Percentiles rank a stretch among this genome's conserved stretches.
Evolutionary conservation across 2,888 invertebrate genomes (phyloP).

Genomic region (Macaria liturata): DNA sequence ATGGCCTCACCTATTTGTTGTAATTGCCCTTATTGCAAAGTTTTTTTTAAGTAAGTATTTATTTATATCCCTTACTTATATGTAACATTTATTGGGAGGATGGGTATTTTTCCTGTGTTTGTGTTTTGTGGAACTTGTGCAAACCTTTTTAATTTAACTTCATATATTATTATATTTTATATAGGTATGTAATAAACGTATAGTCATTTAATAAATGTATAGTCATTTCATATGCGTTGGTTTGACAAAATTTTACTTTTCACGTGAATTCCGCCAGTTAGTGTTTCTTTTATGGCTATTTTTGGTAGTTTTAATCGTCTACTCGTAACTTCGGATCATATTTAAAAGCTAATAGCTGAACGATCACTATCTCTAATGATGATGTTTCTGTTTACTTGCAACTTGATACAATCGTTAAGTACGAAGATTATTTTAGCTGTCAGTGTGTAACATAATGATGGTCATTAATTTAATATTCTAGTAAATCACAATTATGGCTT

Average conservation of each 20-base stretch:
- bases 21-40: no score
- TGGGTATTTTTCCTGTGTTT: no score
- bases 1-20: no score
- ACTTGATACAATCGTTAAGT: conserved; percentile 44
- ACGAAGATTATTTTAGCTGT: conserved; percentile 48
- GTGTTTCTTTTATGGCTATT: conserved; percentile 61
- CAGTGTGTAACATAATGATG: conserved; percentile 45
- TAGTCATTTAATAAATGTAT: background rate
- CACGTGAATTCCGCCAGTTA: conserved; percentile 51
- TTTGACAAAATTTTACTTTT: conserved; percentile 38
- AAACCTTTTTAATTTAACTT: no score
- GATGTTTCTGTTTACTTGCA: conserved; percentile 34
- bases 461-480: conserved; percentile 42
- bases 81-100: no score
- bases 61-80: no score
- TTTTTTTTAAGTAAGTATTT: no score
- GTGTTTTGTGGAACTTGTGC: no score
- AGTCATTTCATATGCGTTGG: conserved; percentile 2
- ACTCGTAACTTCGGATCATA: conserved; percentile 14
- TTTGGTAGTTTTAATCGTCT: conserved; percentile 30
- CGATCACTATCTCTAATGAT: conserved; percentile 41
- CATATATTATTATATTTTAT: no score
- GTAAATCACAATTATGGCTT: background rate
- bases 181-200: background rate
- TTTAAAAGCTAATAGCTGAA: conserved; percentile 38